Base-by-base conservation (phyloP, 2,888 invertebrate genomes). In the Parnassius mnemosyne region DNA sequence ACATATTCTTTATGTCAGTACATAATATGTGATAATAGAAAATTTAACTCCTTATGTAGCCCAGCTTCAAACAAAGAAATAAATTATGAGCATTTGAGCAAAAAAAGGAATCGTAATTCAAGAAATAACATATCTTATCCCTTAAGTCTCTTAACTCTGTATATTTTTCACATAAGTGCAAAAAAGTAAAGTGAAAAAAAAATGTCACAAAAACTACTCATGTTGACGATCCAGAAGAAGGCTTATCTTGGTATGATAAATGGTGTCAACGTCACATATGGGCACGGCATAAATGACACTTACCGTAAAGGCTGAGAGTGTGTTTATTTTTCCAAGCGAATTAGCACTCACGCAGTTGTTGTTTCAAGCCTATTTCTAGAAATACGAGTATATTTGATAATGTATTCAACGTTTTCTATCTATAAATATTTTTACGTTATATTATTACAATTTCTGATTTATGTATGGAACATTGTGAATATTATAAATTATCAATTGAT, bases 301-400 rank as follows among this genome's bases (percentile, higher is more conserved):
- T 49, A 65, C 66, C 65, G 54, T 94, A 94, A 58, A 94, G 86
- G 75, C 94, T 87, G 55, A 94, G 85, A 46, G 93, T 93, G 63
- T 93, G 94, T 76, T 94, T 94, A 3, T 93, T 72, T 90, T 92
- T 66, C 94, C 94, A 64, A 94, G 84, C 53, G 94, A 94, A 80
- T 95, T 94, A 57, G 94, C 94, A 25, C 94, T 93, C 57, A 94
- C 20, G 46, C 12, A 44, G 46, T 46, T 46, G 46, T 46, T 11
- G n/a, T 3, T 3, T 12, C 46, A n/a, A 12, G 46, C 46, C n/a
- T 12, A 12, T 11, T 46, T 34, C 34, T 34, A 34, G 34, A 34
- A 34, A 34, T 34, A 47, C 34, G 34, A 34, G 34, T 7, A 34
- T 34, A 34, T 34, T 34, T 34, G 7, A 34, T 5, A 34, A 0